Evolutionary conservation across 2,797 vertebrate species (phyloP).

Genomic region (Ptychadena robeensis): DNA sequence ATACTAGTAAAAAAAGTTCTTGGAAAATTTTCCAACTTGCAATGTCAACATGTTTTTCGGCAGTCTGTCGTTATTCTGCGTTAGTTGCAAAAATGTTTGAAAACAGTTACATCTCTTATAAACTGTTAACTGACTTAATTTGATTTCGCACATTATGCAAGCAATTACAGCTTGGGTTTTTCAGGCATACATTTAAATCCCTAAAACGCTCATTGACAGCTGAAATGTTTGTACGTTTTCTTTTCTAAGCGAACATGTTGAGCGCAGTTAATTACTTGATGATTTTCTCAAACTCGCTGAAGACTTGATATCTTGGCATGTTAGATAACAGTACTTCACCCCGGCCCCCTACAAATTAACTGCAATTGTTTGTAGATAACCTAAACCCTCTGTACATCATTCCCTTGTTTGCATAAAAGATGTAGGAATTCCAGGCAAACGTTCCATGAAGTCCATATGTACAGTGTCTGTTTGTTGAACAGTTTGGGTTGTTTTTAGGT

Average conservation of each 20-base stretch:
- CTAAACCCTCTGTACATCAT: conserved; percentile 79
- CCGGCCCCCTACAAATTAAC: conserved; percentile 56
- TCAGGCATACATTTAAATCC: background rate
- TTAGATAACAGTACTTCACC: conserved; percentile 68
- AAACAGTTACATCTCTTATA: background rate
- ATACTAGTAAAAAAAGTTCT: background rate
- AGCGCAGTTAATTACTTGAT: conserved; percentile 69
- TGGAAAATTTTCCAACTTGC: background rate
- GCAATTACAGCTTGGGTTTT: background rate
- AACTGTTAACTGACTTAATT: conserved; percentile 22
- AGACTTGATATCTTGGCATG: conserved; percentile 71
- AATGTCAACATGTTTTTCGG: background rate
- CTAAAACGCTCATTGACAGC: conserved; percentile 57
- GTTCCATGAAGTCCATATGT: background rate
- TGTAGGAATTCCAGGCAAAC: background rate
- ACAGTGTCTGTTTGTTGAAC: background rate
- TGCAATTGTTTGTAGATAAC: conserved; percentile 77
- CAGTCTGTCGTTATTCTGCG: background rate
- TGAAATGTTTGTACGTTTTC: conserved; percentile 69
- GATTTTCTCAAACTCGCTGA: conserved; percentile 59
- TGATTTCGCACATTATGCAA: background rate
- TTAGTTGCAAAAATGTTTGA: background rate
- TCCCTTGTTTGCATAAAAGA: conserved; percentile 68
- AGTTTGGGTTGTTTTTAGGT: background rate
- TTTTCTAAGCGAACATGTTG: conserved; percentile 68